phyloP scores from a whole-genome alignment of 2,113 vertebrate genomes.

The Callipepla squamata region DNA sequence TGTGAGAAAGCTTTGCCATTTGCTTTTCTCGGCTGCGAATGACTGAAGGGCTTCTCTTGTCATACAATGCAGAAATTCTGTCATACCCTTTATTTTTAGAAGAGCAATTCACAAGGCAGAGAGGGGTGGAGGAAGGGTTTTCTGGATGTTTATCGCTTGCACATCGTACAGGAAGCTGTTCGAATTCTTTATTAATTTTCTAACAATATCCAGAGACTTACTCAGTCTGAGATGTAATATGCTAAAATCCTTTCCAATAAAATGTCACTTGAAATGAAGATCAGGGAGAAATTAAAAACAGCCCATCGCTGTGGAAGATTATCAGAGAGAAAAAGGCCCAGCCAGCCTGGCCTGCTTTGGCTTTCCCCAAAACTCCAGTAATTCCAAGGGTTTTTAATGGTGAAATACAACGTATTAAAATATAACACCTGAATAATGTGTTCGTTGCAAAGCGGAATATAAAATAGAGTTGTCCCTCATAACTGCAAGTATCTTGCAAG shows the following conservation, averaged over 20 bases:
- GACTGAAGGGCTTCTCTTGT: constrained; percentile 40
- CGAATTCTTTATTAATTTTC: constrained; percentile 46
- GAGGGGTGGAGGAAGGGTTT: constrained; percentile 30
- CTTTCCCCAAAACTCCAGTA: not conserved
- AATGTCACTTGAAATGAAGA: constrained; percentile 25
- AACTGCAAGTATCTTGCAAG: not conserved
- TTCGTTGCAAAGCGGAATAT: not conserved
- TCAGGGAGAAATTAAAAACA: not conserved
- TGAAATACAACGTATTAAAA: not conserved
- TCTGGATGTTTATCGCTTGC: constrained; percentile 32
- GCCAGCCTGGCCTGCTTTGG: not conserved
- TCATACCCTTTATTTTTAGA: constrained; percentile 65
- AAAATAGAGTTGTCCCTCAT: not conserved
- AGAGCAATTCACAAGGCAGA: constrained; percentile 12
- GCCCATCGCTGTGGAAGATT: not conserved
- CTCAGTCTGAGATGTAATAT: constrained; percentile 11
- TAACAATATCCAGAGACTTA: constrained; percentile 48
- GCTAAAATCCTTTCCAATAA: not conserved
- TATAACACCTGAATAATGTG: not conserved
- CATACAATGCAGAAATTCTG: constrained; percentile 29
- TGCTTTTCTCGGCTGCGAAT: not conserved
- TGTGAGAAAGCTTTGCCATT: not conserved
- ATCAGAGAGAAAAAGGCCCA: not conserved
- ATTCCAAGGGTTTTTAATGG: not conserved
- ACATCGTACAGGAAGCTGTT: constrained; percentile 44